These are phyloP conservation scores for Callithrix jacchus DNA, from an alignment of 2,113 vertebrate genomes.

Conservation along the genomic window DNA sequence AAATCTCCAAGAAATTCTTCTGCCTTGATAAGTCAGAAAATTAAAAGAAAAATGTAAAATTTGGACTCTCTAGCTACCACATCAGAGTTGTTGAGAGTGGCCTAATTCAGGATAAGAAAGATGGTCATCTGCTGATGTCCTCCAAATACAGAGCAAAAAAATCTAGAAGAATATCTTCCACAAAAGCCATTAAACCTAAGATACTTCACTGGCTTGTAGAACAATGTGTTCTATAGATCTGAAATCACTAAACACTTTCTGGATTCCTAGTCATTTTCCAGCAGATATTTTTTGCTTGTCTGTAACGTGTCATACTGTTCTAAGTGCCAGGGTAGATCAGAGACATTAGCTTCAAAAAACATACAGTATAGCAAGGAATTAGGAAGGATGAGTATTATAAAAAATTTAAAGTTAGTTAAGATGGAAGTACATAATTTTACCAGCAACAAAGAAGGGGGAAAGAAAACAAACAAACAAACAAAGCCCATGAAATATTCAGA, in stretches of 20 bases:
- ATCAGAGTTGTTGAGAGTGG: background rate
- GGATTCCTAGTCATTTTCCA: background rate
- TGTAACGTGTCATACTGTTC: background rate
- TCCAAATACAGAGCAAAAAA: slow-evolving; percentile 7
- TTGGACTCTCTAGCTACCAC: background rate
- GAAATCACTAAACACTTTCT: background rate
- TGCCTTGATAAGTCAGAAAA: background rate
- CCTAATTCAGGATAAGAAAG: background rate
- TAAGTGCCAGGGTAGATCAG: background rate
- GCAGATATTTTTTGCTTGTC: background rate
- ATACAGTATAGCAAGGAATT: background rate
- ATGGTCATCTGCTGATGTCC: background rate
- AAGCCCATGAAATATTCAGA: background rate
- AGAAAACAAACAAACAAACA: background rate
- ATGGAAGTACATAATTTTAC: background rate
- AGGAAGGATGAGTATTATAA: background rate
- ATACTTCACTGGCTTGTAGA: background rate
- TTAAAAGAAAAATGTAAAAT: background rate
- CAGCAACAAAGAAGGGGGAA: background rate
- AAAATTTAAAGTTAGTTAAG: background rate
- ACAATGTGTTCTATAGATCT: background rate
- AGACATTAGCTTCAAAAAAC: background rate
- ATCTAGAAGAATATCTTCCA: background rate
- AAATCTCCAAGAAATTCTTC: background rate
- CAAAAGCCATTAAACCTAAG: background rate